phyloP scores from a whole-genome alignment of 2,888 invertebrate genomes.

The Alviniconcha strummeri region DNA sequence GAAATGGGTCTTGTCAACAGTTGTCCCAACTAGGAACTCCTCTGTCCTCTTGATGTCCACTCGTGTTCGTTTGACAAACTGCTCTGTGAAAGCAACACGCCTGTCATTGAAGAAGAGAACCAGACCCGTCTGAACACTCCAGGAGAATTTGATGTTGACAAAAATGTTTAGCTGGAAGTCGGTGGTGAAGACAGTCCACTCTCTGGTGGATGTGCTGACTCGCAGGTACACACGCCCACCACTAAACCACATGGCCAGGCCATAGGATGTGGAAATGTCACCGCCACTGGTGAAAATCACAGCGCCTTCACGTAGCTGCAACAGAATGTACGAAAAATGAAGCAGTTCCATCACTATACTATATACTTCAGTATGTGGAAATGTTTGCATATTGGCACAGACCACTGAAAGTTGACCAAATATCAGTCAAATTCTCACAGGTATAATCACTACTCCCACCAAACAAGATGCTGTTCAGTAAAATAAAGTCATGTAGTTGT shows the following conservation, averaged over 20 bases:
- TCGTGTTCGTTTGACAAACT: conserved; percentile 26
- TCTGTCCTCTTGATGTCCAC: conserved; percentile 4
- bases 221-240: conserved; percentile 45
- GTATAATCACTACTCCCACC: too few relatives aligned
- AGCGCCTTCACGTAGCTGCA: conserved; percentile 18
- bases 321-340: background rate
- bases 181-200: conserved; percentile 47
- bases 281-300: conserved; percentile 52
- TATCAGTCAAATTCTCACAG: too few relatives aligned
- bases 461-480: too few relatives aligned
- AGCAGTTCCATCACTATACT: too few relatives aligned
- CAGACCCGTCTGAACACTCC: conserved; percentile 50
- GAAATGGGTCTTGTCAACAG: conserved; percentile 34
- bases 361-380: too few relatives aligned
- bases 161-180: conserved; percentile 37
- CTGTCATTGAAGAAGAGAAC: conserved; percentile 43
- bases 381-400: too few relatives aligned
- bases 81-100: conserved; percentile 12
- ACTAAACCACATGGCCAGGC: conserved; percentile 51
- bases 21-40: conserved; percentile 39
- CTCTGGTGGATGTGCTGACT: conserved; percentile 47
- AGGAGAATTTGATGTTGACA: conserved; percentile 48
- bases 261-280: conserved; percentile 42
- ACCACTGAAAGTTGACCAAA: too few relatives aligned
- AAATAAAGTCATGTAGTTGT: too few relatives aligned